Percentiles rank a stretch among this genome's conserved stretches.
Conservation (phyloP, 2,113 vertebrate genomes). For the Rhynchopsitta pachyrhyncha region DNA sequence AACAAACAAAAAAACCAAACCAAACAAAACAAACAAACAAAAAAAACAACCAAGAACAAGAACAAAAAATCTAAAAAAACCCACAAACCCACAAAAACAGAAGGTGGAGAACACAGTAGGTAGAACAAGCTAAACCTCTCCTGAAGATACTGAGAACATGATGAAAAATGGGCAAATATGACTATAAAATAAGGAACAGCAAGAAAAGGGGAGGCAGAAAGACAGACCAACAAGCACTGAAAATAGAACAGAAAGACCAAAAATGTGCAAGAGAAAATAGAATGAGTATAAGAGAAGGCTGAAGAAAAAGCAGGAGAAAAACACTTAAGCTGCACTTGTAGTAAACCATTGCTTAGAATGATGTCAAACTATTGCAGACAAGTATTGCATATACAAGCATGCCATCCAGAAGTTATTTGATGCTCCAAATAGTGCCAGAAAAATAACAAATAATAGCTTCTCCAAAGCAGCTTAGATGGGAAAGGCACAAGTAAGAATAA, state of each 20-base stretch:
- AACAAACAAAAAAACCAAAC: too few species aligned
- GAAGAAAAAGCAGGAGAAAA: background rate
- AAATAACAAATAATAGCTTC: background rate
- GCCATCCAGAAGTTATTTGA: background rate
- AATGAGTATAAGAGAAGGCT: background rate
- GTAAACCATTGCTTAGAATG: background rate
- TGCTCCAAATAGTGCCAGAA: background rate
- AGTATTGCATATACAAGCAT: background rate
- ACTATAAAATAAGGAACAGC: background rate
- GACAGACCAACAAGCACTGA: background rate
- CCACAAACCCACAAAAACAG: fast-evolving
- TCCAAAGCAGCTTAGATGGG: background rate
- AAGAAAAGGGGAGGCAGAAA: background rate
- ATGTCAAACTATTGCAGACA: background rate
- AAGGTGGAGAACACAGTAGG: background rate
- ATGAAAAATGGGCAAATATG: background rate
- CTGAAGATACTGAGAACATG: background rate
- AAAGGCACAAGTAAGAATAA: background rate
- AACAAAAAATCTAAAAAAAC: background rate
- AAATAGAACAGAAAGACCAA: background rate
- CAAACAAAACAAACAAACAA: too few species aligned
- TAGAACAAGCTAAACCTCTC: background rate
- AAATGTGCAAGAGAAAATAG: background rate
- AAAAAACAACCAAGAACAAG: background rate
- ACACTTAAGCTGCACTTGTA: background rate